A percentile compares a stretch with the other conserved stretches of the same genome.
Conservation (phyloP, 2,888 invertebrate species). For the Tachystola acroxantha region DNA sequence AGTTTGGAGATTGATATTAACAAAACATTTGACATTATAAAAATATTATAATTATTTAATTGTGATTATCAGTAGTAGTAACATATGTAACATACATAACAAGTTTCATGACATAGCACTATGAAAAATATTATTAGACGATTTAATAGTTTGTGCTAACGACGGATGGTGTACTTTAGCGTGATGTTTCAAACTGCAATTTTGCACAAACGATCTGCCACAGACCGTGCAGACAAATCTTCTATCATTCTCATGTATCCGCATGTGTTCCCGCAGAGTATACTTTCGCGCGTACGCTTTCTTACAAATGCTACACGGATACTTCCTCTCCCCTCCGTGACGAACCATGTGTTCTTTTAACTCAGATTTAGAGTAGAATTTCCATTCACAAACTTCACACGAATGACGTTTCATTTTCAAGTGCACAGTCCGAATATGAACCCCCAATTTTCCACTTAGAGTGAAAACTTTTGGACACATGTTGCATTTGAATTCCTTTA, state of each 20-base stretch:
- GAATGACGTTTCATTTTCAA: slow-evolving; percentile 60
- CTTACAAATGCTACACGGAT: slow-evolving; percentile 66
- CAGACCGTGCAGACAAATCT: slow-evolving; percentile 55
- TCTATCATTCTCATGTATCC: slow-evolving; percentile 61
- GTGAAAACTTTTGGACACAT: slow-evolving; percentile 60
- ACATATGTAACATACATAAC: no score
- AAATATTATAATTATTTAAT: no score
- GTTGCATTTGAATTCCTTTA: slow-evolving; percentile 61
- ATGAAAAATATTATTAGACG: no score
- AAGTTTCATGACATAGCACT: no score
- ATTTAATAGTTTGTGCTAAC: slow-evolving; percentile 14
- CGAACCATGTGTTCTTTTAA: slow-evolving; percentile 74
- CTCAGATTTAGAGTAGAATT: slow-evolving; percentile 72
- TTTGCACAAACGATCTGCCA: slow-evolving; percentile 57
- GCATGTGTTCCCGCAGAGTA: slow-evolving; percentile 60
- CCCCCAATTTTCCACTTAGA: slow-evolving; percentile 54
- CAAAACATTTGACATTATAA: no score
- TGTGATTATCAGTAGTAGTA: no score
- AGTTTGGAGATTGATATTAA: no score
- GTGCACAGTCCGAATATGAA: slow-evolving; percentile 58
- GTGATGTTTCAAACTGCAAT: slow-evolving; percentile 61
- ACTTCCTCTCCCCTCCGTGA: slow-evolving; percentile 71
- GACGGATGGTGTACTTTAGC: slow-evolving; percentile 53
- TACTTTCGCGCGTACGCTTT: slow-evolving; percentile 69
- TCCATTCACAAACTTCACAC: slow-evolving; percentile 72